Percentiles rank a stretch among this genome's conserved stretches.
These are phyloP conservation scores for Myopa testacea DNA, from an alignment of 2,888 invertebrate species.

Conservation along the genomic window DNA sequence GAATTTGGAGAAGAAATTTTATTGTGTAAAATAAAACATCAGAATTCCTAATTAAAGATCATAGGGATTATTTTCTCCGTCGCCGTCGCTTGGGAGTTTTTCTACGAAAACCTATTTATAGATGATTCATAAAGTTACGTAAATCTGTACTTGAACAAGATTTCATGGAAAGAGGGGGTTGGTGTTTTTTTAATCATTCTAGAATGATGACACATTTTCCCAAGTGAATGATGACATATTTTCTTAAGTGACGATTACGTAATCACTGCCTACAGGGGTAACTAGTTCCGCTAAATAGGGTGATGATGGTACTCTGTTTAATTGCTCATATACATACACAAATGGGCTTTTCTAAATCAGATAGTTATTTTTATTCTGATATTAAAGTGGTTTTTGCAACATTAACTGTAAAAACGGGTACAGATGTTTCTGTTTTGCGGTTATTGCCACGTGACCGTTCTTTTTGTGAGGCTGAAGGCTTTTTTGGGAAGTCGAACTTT, in stretches of 20 bases:
- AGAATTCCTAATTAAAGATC: background rate
- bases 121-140: constrained; percentile 35
- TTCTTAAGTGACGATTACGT: constrained; percentile 56
- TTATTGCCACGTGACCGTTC: no score
- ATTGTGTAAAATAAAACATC: constrained; percentile 32
- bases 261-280: constrained; percentile 46
- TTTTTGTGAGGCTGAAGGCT: background rate
- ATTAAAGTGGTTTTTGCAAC: no score
- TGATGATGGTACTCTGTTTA: no score
- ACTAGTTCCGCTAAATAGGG: no score
- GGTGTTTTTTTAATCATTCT: background rate
- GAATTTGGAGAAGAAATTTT: background rate
- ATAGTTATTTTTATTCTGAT: no score
- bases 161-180: background rate
- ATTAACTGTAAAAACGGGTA: no score
- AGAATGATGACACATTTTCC: background rate
- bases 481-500: background rate
- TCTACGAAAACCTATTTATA: background rate
- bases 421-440: no score
- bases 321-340: no score
- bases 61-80: background rate
- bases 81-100: background rate
- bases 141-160: background rate
- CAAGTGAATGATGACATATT: constrained; percentile 57
- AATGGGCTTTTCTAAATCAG: no score